phyloP scores from a whole-genome alignment of 2,797 vertebrate species.

The Gadopsis marmoratus region DNA sequence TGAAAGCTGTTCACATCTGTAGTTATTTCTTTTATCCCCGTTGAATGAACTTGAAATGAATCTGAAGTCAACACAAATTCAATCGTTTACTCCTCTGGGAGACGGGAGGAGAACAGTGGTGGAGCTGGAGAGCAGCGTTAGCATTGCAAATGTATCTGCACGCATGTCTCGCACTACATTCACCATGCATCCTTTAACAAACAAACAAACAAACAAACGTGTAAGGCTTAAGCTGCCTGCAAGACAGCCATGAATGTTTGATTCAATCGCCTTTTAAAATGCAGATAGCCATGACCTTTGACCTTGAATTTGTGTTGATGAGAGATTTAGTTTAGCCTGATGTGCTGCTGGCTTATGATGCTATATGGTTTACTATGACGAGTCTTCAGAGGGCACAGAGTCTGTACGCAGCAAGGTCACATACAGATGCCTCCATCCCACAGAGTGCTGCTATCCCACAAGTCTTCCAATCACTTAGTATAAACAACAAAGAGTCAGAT shows the following conservation, averaged over 20 bases:
- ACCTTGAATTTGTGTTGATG: slow-evolving; percentile 56
- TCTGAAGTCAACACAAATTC: slow-evolving; percentile 70
- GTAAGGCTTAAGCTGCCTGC: slow-evolving; percentile 47
- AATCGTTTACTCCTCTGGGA: slow-evolving; percentile 57
- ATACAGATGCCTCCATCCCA: slow-evolving; percentile 6
- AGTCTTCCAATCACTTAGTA: neutral
- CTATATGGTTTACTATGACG: slow-evolving; percentile 35
- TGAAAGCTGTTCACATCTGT: slow-evolving; percentile 59
- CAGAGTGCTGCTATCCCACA: slow-evolving; percentile 9
- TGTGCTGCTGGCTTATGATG: slow-evolving; percentile 35
- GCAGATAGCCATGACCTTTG: slow-evolving; percentile 68
- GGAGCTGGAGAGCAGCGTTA: slow-evolving; percentile 57
- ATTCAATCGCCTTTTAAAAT: slow-evolving; percentile 72
- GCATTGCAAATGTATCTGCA: slow-evolving; percentile 78
- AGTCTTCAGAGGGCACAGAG: slow-evolving; percentile 45
- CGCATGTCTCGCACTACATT: slow-evolving; percentile 30
- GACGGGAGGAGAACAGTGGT: slow-evolving; percentile 25
- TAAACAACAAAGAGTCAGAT: slow-evolving; percentile 14
- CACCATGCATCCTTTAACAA: slow-evolving; percentile 58
- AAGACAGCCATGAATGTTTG: slow-evolving; percentile 75
- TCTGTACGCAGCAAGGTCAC: slow-evolving; percentile 59
- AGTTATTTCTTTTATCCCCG: slow-evolving; percentile 70
- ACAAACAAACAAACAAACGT: slow-evolving; percentile 74
- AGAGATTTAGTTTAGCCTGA: slow-evolving; percentile 58
- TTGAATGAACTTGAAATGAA: slow-evolving; percentile 71